Base-by-base conservation (phyloP, 2,888 invertebrate species). In the Vannuccia rotundouncinata region DNA sequence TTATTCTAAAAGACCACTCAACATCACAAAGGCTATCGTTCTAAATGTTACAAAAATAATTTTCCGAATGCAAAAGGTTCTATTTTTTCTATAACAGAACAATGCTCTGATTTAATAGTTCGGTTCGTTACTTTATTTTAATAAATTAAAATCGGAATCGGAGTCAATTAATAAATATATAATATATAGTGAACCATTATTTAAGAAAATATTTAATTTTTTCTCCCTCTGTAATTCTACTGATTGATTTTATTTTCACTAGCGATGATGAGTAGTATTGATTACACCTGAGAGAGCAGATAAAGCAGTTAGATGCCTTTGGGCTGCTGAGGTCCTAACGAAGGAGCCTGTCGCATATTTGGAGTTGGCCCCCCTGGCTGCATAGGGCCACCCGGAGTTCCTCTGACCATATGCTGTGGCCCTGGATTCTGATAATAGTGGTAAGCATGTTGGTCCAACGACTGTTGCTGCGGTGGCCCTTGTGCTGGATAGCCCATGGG, bases 21-120 rank as follows among this genome's bases (percentile, higher is more conserved):
- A n/a, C n/a, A 66, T 66, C 66, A 66, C 66, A 66, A 66, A 66
- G 66, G 66, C 66, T 66, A 22, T 13, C 17, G 45, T 45, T 13
- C 10, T 13, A 45, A 45, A 45, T 45, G 17, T 45, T 45, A 45
- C 45, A 45, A 17, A 45, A 45, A 13, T 45, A 13, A 45, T 45
- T 5, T 45, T 13, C 17, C 5, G 45, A 17, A 45, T n/a, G n/a
- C n/a, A n/a, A n/a, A n/a, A n/a, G n/a, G n/a, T n/a, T n/a, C n/a
- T n/a, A n/a, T n/a, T n/a, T n/a, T n/a, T n/a, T n/a, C n/a, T n/a
- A n/a, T n/a, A n/a, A n/a, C n/a, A n/a, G n/a, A n/a, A n/a, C n/a
- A n/a, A n/a, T n/a, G n/a, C n/a, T n/a, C n/a, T n/a, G n/a, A n/a
- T n/a, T n/a, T n/a, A n/a, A n/a, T n/a, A n/a, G n/a, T n/a, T n/a